A percentile compares a stretch with the other conserved stretches of the same genome.
Evolutionary conservation across 2,888 invertebrate genomes (phyloP).

Genomic region (Luperina testacea): DNA sequence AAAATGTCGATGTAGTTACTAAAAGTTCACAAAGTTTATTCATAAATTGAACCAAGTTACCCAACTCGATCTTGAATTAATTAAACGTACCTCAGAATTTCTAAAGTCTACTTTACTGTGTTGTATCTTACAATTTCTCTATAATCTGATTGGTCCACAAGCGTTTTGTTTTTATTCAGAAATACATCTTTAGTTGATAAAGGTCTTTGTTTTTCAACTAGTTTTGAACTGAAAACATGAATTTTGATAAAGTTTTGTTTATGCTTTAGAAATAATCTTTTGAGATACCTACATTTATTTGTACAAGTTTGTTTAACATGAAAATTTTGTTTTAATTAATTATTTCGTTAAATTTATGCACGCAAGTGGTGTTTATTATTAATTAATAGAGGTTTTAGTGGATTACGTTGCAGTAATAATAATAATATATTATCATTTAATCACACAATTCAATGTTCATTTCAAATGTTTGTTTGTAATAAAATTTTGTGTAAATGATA

Average conservation of each 20-base stretch:
- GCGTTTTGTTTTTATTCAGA: slow-evolving; percentile 34
- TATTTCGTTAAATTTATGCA: slow-evolving; percentile 8
- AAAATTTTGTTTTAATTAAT: slow-evolving; percentile 25
- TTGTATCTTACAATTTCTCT: slow-evolving; percentile 36
- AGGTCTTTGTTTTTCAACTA: slow-evolving; percentile 37
- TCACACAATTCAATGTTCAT: background rate
- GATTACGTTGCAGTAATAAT: background rate
- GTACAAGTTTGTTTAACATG: slow-evolving; percentile 13
- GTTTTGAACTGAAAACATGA: slow-evolving; percentile 14
- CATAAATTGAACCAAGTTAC: slow-evolving; percentile 17
- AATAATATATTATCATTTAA: background rate
- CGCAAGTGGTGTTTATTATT: slow-evolving; percentile 19
- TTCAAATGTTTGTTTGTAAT: slow-evolving; percentile 4
- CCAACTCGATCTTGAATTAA: slow-evolving; percentile 36
- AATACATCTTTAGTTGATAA: slow-evolving; percentile 17
- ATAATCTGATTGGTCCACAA: slow-evolving; percentile 38
- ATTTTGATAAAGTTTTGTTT: slow-evolving; percentile 42
- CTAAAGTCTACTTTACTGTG: slow-evolving; percentile 28
- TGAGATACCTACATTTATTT: slow-evolving; percentile 14
- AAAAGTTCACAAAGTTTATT: slow-evolving; percentile 15
- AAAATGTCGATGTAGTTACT: background rate
- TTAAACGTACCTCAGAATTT: slow-evolving; percentile 34
- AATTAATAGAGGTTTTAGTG: background rate
- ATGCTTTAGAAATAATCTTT: slow-evolving; percentile 35
- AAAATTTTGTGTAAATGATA: background rate